A percentile compares a stretch with the other conserved stretches of the same genome.
Evolutionary conservation across 2,888 invertebrate species (phyloP).

Genomic region (Caenorhabditis sp.): DNA sequence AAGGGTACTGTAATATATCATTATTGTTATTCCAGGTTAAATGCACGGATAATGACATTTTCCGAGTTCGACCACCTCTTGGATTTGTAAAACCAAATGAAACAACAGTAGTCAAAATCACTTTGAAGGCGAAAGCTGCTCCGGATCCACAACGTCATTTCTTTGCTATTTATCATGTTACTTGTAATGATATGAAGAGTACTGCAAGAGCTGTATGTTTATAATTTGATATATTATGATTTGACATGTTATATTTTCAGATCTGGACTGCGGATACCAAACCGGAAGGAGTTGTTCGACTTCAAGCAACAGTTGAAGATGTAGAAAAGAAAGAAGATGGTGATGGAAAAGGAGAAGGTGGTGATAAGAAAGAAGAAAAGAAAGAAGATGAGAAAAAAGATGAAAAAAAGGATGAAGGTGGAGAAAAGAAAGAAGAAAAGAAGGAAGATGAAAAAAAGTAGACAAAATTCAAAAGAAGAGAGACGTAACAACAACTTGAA

Average conservation of each 20-base stretch:
- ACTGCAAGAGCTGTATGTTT: conserved; percentile 30
- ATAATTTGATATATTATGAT: not conserved
- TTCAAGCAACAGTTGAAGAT: conserved; percentile 36
- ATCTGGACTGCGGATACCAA: conserved; percentile 49
- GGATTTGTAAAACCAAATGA: conserved; percentile 56
- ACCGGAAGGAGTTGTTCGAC: conserved; percentile 56
- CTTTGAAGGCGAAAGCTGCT: conserved; percentile 34
- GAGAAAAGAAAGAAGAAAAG: conserved; percentile 24
- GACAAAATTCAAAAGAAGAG: too few species aligned
- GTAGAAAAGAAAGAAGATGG: conserved; percentile 2
- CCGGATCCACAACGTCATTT: conserved; percentile 49
- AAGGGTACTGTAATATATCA: not conserved
- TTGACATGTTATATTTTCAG: conserved; percentile 8
- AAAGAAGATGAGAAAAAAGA: conserved; percentile 14
- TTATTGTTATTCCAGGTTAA: conserved; percentile 39
- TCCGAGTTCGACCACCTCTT: conserved; percentile 63
- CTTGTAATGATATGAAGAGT: conserved; percentile 27
- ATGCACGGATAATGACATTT: conserved; percentile 60
- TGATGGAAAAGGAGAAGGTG: conserved; percentile 12
- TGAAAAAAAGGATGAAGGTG: conserved; percentile 16
- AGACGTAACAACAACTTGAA: too few species aligned
- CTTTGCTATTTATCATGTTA: conserved; percentile 60
- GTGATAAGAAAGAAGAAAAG: conserved; percentile 10
- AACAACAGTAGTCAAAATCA: conserved; percentile 40
- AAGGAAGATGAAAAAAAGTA: conserved; percentile 21